A percentile compares a stretch with the other conserved stretches of the same genome.
These are phyloP conservation scores for Ischnura elegans DNA, from an alignment of 2,888 invertebrate genomes.

Conservation along the genomic window DNA sequence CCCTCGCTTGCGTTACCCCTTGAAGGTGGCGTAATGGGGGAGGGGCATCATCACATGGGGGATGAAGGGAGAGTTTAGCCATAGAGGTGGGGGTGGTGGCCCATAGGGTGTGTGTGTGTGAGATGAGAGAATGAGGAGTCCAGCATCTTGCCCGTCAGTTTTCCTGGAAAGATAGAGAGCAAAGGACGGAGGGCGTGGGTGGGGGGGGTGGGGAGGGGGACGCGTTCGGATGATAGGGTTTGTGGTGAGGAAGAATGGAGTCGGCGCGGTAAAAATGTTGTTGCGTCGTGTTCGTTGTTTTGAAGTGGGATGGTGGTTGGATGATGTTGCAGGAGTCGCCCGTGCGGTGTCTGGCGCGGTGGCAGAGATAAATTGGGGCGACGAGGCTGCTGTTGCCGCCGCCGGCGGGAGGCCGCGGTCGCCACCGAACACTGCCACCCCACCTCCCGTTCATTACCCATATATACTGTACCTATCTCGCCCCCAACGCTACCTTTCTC, in stretches of 20 bases:
- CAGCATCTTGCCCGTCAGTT: slow-evolving; percentile 67
- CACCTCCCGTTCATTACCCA: background rate
- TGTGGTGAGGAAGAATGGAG: slow-evolving; percentile 62
- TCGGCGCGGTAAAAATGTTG: slow-evolving; percentile 57
- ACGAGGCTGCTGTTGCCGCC: slow-evolving; percentile 9
- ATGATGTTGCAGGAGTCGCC: slow-evolving; percentile 50
- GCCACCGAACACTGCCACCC: background rate
- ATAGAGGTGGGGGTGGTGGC: background rate
- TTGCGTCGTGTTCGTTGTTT: slow-evolving; percentile 66
- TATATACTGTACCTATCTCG: background rate
- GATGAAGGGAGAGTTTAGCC: background rate
- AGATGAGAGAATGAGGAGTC: background rate
- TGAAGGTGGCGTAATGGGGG: background rate
- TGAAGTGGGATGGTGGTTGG: slow-evolving; percentile 22
- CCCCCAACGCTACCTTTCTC: background rate
- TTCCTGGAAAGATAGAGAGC: slow-evolving; percentile 58
- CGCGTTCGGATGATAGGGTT: slow-evolving; percentile 57
- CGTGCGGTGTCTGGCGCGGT: slow-evolving; percentile 42
- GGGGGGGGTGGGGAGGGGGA: background rate
- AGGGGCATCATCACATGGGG: no score
- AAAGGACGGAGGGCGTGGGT: background rate
- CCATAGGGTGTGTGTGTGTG: background rate
- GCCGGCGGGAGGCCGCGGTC: background rate
- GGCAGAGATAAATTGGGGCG: slow-evolving; percentile 55
- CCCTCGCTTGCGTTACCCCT: background rate